Evolutionary conservation across 2,888 invertebrate genomes (phyloP), one percentile per base, ranked within the genome.

Genomic region (Eutolmus rufibarbis): DNA sequence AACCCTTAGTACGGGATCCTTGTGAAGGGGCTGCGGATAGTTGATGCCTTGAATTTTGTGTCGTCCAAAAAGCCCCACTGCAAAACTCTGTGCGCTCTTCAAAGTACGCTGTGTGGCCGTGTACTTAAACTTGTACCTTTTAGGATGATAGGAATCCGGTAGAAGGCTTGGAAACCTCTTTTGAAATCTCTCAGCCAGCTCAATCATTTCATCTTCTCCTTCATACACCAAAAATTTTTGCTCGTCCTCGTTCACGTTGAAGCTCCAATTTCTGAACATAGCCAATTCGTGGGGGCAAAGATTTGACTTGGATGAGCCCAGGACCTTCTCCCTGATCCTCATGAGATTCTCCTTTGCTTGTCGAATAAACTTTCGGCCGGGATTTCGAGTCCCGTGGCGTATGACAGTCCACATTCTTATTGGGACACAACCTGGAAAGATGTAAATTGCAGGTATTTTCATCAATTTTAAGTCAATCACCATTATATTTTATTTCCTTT

Each of bases 321-420:
- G 89, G 88, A 96, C 94, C 89, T 93, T 92, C 90, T 94, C 91
- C 89, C 93, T 94, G 37, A 96, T 91, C 74, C 93, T 90, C 43
- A 93, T 93, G 12, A 97, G 92, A 81, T 93, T 91, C 1, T 92
- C 92, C 66, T 93, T 93, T 91, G 95, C 94, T 40, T 91, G 91
- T 9, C 91, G 88, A 87, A 96, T 94, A 74, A 95, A 93, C 88
- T 94, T 93, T 85, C 92, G 91, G 89, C 94, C 94, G 0, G 97
- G 96, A 91, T 95, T 94, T 89, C 97, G 94, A n/a, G 96, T 96
- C 4, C 97, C 97, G 92, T 97, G 97, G 5, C 97, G 94, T 57
- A 96, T 92, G 28, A 96, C 90, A 92, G 96, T 94, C 97, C 97
- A 97, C 88, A 96, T 94, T 91, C 96, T 96, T 66, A 92, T 92